Evolutionary conservation across 2,797 vertebrate genomes (phyloP).

Genomic region (Crenichthys baileyi): DNA sequence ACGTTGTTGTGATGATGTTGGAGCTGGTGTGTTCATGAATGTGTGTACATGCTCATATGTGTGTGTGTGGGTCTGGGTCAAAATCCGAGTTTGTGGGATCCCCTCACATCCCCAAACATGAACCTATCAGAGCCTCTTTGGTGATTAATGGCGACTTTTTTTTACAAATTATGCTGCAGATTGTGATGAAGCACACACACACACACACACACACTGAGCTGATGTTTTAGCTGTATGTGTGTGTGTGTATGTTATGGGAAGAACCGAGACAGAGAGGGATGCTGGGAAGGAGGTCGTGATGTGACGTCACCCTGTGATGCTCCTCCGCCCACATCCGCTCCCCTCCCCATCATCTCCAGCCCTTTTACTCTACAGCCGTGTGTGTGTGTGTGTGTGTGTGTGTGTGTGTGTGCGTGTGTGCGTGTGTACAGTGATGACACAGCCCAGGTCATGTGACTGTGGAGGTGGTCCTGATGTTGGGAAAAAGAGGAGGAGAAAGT

Average conservation of each 20-base stretch:
- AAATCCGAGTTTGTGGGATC: conserved; percentile 33
- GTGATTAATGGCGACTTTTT: background rate
- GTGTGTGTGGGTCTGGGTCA: conserved; percentile 7
- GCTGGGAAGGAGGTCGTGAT: conserved; percentile 63
- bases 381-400: conserved; percentile 37
- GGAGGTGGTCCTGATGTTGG: conserved; percentile 33
- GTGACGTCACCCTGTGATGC: conserved; percentile 69
- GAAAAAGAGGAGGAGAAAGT: conserved; percentile 37
- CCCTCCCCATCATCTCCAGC: conserved; percentile 52
- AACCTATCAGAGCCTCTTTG: conserved; percentile 13
- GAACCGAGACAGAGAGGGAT: conserved; percentile 28
- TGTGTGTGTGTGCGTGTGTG: conserved; percentile 12
- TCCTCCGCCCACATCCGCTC: conserved; percentile 54
- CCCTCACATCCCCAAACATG: conserved; percentile 14
- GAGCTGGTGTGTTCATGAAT: background rate
- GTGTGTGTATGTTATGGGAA: conserved; percentile 31
- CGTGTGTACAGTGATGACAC: conserved; percentile 42
- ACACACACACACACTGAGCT: conserved; percentile 4
- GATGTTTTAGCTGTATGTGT: background rate
- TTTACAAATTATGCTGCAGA: background rate
- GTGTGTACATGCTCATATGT: background rate
- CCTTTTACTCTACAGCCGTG: conserved; percentile 33
- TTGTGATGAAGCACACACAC: background rate
- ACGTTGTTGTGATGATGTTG: conserved; percentile 7
- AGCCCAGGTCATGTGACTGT: conserved; percentile 60